A percentile compares a stretch with the other conserved stretches of the same genome.
These are phyloP conservation scores for Hyperoplus lanceolatus DNA, from an alignment of 2,797 vertebrate genomes.

Conservation along the genomic window DNA sequence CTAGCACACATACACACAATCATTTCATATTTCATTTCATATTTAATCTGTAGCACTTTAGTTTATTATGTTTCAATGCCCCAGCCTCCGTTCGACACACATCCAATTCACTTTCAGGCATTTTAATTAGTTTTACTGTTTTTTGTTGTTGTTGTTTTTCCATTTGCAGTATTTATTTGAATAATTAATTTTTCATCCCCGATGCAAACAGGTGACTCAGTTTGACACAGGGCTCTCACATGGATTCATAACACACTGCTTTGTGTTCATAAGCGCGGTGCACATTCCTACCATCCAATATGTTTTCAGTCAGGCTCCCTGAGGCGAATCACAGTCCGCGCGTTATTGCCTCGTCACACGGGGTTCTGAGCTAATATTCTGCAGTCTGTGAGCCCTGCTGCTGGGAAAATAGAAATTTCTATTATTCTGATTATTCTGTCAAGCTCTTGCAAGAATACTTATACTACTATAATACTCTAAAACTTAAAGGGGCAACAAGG, in stretches of 20 bases:
- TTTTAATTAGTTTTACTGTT: slow-evolving; percentile 17
- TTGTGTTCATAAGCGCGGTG: slow-evolving; percentile 73
- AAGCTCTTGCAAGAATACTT: neutral
- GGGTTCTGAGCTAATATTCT: slow-evolving; percentile 63
- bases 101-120: neutral
- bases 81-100: neutral
- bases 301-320: slow-evolving; percentile 77
- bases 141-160: neutral
- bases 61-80: slow-evolving; percentile 22
- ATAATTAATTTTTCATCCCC: slow-evolving; percentile 33
- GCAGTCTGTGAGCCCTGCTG: slow-evolving; percentile 56
- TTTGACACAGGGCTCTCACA: slow-evolving; percentile 68
- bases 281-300: slow-evolving; percentile 82
- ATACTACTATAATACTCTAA: neutral
- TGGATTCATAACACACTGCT: slow-evolving; percentile 74
- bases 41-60: slow-evolving; percentile 43
- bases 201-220: slow-evolving; percentile 60
- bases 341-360: slow-evolving; percentile 69
- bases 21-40: slow-evolving; percentile 26
- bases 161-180: slow-evolving; percentile 33
- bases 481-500: neutral
- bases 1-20: slow-evolving; percentile 5
- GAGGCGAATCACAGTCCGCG: slow-evolving; percentile 60
- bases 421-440: slow-evolving; percentile 23
- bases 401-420: slow-evolving; percentile 54